Percentiles rank a stretch among this genome's conserved stretches.
Evolutionary conservation across 2,113 vertebrate genomes (phyloP).

Genomic region (Gallinago paraguaiae): DNA sequence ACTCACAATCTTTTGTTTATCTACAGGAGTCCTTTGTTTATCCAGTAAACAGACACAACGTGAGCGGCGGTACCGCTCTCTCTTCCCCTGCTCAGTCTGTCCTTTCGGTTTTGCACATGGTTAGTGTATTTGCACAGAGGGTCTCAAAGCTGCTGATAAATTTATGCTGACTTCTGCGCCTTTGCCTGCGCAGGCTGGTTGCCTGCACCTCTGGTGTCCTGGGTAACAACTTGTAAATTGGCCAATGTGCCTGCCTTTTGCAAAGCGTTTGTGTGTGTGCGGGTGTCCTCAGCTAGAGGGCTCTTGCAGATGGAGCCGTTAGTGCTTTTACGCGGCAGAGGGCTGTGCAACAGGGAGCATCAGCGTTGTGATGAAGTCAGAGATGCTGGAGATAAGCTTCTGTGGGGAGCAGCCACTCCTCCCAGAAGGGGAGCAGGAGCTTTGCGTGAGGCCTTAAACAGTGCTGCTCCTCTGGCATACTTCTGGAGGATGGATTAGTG

Average conservation of each 20-base stretch:
- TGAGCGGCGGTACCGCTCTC: accelerated
- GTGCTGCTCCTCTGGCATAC: neutral
- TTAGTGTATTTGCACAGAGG: neutral
- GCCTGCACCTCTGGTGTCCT: neutral
- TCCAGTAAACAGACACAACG: neutral
- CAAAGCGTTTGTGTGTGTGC: neutral
- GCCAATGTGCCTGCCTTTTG: neutral
- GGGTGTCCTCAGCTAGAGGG: neutral
- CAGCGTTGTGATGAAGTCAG: neutral
- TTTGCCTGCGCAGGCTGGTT: neutral
- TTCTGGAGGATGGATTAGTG: neutral
- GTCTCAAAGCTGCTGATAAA: neutral
- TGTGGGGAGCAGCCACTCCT: neutral
- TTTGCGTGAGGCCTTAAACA: neutral
- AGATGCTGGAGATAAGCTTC: neutral
- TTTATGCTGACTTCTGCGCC: neutral
- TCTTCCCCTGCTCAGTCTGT: neutral
- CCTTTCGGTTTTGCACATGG: neutral
- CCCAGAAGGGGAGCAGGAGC: neutral
- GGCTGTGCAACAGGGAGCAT: neutral
- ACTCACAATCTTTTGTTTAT: slow-evolving; percentile 11
- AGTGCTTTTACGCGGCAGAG: neutral
- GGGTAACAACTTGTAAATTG: neutral
- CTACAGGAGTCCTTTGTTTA: neutral
- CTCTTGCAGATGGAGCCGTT: neutral